phyloP scores from a whole-genome alignment of 2,113 vertebrate genomes.

The Eleginops maclovinus region DNA sequence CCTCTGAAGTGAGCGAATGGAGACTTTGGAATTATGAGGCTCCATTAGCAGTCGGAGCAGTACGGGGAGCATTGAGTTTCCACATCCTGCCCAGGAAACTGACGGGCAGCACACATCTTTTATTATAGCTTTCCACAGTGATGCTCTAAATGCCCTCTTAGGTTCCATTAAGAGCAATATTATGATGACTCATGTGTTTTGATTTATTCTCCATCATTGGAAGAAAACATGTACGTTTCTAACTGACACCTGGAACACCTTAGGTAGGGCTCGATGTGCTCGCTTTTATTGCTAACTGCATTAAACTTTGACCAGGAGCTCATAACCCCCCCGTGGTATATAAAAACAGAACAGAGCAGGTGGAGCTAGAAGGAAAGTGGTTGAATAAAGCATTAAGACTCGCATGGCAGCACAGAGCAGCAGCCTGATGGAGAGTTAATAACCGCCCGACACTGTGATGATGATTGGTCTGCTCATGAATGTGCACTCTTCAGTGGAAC shows the following conservation, averaged over 20 bases:
- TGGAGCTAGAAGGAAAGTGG: constrained; percentile 24
- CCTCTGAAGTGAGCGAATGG: constrained; percentile 52
- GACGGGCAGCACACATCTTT: constrained; percentile 33
- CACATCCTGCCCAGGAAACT: constrained; percentile 37
- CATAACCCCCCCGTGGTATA: constrained; percentile 31
- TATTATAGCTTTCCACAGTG: constrained; percentile 27
- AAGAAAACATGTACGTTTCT: neutral
- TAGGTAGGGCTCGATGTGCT: constrained; percentile 8
- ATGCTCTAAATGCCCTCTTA: constrained; percentile 29
- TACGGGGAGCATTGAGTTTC: constrained; percentile 46
- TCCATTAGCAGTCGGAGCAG: constrained; percentile 40
- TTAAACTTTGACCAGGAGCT: constrained; percentile 28
- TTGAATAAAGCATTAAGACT: constrained; percentile 33
- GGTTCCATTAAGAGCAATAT: constrained; percentile 33
- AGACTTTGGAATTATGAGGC: constrained; percentile 54
- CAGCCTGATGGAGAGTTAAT: constrained; percentile 1
- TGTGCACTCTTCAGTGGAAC: neutral
- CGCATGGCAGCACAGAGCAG: constrained; percentile 18
- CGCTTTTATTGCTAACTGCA: constrained; percentile 27
- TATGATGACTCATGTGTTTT: constrained; percentile 36
- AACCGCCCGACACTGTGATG: neutral
- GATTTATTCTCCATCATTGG: constrained; percentile 18
- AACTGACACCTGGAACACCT: neutral
- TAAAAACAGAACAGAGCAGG: constrained; percentile 36
- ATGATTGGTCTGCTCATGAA: constrained; percentile 30